These are phyloP conservation scores for Sinocyclocheilus grahami DNA, from an alignment of 2,113 vertebrate species.

Conservation along the genomic window DNA sequence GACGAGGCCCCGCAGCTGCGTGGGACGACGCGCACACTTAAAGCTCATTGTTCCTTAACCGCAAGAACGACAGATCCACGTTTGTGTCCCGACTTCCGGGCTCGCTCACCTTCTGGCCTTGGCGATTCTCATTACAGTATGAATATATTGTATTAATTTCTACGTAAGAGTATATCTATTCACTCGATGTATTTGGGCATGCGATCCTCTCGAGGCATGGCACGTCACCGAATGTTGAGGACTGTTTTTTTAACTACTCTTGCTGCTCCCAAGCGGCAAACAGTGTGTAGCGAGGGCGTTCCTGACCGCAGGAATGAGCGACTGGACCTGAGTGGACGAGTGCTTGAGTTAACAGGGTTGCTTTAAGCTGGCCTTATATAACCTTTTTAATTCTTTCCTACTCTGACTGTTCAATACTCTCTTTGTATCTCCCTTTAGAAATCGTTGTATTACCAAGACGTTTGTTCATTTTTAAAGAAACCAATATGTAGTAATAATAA, in stretches of 20 bases:
- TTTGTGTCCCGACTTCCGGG: conserved; percentile 58
- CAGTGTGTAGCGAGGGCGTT: conserved; percentile 65
- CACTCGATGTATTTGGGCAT: conserved; percentile 73
- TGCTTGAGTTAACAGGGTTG: conserved; percentile 63
- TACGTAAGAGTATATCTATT: conserved; percentile 45
- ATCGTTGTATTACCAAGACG: conserved; percentile 58
- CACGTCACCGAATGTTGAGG: conserved; percentile 58
- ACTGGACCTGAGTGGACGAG: conserved; percentile 23
- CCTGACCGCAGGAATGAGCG: conserved; percentile 51
- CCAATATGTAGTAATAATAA: conserved; percentile 70
- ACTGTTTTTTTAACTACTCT: conserved; percentile 73
- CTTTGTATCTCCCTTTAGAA: conserved; percentile 77
- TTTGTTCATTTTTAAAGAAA: conserved; percentile 63
- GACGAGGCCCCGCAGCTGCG: conserved; percentile 71
- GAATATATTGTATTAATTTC: conserved; percentile 61
- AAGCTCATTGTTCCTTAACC: conserved; percentile 68
- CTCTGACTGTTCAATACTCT: conserved; percentile 80
- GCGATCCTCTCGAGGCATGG: conserved; percentile 70
- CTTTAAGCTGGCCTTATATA: conserved; percentile 78
- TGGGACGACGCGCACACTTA: conserved; percentile 64
- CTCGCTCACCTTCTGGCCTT: conserved; percentile 71
- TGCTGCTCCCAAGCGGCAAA: conserved; percentile 57
- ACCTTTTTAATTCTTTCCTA: conserved; percentile 78
- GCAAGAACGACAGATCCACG: conserved; percentile 62
- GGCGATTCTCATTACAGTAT: conserved; percentile 59